Conservation (phyloP, 1,140 invertebrate genomes). For the Harlomillsia oculata region DNA sequence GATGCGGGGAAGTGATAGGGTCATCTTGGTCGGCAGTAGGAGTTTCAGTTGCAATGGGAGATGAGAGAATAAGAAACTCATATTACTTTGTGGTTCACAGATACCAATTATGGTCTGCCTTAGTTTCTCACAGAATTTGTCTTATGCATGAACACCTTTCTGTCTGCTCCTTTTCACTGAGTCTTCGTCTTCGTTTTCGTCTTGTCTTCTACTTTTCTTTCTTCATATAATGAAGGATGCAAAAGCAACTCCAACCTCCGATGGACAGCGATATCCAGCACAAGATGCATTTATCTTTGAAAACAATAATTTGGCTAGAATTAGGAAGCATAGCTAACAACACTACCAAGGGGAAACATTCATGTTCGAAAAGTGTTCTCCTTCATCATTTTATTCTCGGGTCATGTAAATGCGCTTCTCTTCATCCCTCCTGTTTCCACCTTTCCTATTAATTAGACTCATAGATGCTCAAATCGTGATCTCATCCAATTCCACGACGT, state of each 20-base stretch:
- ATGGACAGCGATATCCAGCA: background rate
- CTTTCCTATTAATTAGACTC: conserved; percentile 26
- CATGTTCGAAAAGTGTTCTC: too few species aligned
- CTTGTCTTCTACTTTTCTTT: background rate
- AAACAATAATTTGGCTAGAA: conserved; percentile 17
- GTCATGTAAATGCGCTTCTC: background rate
- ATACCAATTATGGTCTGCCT: conserved; percentile 16
- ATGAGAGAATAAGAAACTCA: too few species aligned
- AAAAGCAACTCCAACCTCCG: background rate
- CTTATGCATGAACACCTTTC: background rate
- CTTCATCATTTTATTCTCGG: background rate
- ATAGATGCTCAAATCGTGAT: conserved; percentile 27
- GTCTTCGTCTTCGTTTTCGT: background rate
- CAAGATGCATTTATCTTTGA: conserved; percentile 9
- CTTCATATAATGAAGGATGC: background rate
- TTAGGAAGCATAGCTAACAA: background rate
- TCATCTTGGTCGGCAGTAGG: background rate
- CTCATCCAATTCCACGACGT: too few species aligned
- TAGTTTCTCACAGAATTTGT: conserved; percentile 21
- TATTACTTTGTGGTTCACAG: conserved; percentile 14
- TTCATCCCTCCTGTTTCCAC: background rate
- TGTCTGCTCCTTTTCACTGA: background rate
- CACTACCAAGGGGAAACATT: too few species aligned
- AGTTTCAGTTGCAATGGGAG: conserved; percentile 4
- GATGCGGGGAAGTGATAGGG: conserved; percentile 8